Conservation (phyloP, 2,888 invertebrate genomes). For the Euzetes globulus region DNA sequence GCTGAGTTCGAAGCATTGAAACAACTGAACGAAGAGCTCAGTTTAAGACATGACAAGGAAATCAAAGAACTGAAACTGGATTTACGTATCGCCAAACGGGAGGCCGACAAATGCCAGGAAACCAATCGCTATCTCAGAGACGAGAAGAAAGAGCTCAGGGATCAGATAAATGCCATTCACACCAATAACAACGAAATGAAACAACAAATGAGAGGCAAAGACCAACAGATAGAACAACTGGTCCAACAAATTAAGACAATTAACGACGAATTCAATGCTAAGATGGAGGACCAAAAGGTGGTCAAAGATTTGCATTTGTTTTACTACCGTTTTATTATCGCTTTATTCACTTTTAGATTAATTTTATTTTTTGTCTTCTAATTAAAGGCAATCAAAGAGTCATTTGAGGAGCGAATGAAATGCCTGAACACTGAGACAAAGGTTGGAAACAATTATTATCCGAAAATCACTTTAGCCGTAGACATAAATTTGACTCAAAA, state of each 20-base stretch:
- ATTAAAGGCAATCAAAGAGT: neutral
- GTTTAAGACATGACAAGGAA: neutral
- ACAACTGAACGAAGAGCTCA: slow-evolving; percentile 2
- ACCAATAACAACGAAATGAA: neutral
- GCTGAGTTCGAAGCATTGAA: slow-evolving; percentile 16
- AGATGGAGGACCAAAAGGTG: neutral
- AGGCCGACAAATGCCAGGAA: neutral
- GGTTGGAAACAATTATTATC: neutral
- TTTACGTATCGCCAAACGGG: neutral
- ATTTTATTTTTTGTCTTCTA: neutral
- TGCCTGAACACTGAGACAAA: neutral
- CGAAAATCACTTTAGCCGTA: neutral
- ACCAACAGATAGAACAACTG: neutral
- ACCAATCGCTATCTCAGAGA: neutral
- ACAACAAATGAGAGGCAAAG: neutral
- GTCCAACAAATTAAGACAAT: neutral
- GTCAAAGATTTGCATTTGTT: neutral
- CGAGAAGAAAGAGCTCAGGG: neutral
- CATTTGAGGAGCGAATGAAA: neutral
- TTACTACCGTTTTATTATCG: neutral
- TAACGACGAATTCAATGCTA: neutral
- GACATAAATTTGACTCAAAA: neutral
- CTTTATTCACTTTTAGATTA: neutral
- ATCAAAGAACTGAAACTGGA: slow-evolving; percentile 9
- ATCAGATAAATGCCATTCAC: neutral